Conservation (phyloP, 2,797 vertebrate genomes). For the Oryzias sinensis region DNA sequence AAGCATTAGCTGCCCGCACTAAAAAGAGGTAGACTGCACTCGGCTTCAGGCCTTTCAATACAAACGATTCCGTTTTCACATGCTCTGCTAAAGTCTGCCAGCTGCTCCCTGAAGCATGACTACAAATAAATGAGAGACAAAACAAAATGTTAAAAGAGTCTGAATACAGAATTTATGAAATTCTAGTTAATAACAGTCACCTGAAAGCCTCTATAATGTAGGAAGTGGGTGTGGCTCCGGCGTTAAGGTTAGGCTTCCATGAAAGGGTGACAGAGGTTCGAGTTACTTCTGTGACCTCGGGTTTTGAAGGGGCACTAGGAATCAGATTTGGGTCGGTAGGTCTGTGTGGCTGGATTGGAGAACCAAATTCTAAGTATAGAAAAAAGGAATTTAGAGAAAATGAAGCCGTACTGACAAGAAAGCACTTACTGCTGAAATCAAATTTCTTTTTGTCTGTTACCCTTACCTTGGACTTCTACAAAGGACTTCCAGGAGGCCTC, state of each 20-base stretch:
- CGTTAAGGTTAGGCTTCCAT: constrained; percentile 94
- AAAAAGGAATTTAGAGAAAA: constrained; percentile 5
- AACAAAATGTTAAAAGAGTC: constrained; percentile 8
- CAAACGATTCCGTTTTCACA: constrained; percentile 90
- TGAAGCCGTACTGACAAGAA: background rate
- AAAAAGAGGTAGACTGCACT: constrained; percentile 97
- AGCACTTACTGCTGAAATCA: background rate
- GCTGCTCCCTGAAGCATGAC: constrained; percentile 95
- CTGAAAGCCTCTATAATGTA: constrained; percentile 98
- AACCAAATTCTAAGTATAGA: constrained; percentile 86
- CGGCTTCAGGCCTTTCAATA: constrained; percentile 91
- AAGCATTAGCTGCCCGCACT: constrained; percentile 94
- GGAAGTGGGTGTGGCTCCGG: constrained; percentile 96
- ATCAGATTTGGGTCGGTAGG: constrained; percentile 97
- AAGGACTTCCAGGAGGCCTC: constrained; percentile 95
- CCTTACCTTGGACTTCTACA: constrained; percentile 94
- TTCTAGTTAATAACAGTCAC: constrained; percentile 61
- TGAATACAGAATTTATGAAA: background rate
- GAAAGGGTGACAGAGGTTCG: constrained; percentile 89
- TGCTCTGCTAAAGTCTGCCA: constrained; percentile 98
- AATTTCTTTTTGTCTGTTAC: background rate
- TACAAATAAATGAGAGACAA: constrained; percentile 53
- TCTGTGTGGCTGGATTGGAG: constrained; percentile 90
- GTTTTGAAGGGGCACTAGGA: constrained; percentile 93
- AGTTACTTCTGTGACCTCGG: constrained; percentile 92